Conservation (phyloP, 2,113 vertebrate genomes). For the Piaya cayana region DNA sequence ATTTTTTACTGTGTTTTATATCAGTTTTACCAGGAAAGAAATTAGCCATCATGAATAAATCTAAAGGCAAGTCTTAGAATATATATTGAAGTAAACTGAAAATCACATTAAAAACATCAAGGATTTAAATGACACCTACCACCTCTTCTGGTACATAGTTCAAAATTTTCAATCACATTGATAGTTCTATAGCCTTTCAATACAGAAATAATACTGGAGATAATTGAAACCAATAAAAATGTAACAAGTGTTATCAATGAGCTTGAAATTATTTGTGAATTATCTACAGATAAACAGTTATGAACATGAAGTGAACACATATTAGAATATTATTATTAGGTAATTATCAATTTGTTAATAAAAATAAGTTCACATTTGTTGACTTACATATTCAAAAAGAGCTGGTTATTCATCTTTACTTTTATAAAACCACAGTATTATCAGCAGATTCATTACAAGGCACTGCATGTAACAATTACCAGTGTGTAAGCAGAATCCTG, state of each 20-base stretch:
- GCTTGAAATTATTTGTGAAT: neutral
- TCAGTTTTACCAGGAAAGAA: neutral
- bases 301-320: neutral
- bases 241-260: neutral
- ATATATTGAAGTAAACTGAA: neutral
- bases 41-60: neutral
- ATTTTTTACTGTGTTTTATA: neutral
- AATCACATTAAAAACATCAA: neutral
- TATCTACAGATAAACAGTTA: neutral
- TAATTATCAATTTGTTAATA: neutral
- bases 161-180: neutral
- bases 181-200: neutral
- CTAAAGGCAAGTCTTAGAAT: neutral
- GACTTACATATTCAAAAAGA: neutral
- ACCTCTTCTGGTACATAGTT: neutral
- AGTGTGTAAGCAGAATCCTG: neutral
- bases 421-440: neutral
- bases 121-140: neutral
- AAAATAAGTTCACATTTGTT: neutral
- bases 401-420: neutral
- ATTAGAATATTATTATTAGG: neutral
- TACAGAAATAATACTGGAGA: neutral
- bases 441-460: neutral
- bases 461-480: neutral
- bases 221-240: neutral